A percentile compares a stretch with the other conserved stretches of the same genome.
phyloP scores from a whole-genome alignment of 1,140 invertebrate genomes.

The Drosophila sucinea region DNA sequence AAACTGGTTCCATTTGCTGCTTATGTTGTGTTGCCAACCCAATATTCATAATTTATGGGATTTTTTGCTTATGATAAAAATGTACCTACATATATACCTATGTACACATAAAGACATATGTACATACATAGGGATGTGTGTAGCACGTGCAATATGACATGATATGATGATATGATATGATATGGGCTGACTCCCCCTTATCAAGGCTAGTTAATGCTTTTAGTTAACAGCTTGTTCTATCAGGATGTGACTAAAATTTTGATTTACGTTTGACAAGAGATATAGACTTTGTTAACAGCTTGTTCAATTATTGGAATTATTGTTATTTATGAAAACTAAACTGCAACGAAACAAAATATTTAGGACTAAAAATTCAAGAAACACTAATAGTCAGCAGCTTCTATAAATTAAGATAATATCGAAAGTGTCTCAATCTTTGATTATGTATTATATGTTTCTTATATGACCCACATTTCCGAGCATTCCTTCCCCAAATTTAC shows the following conservation, averaged over 20 bases:
- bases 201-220: constrained; percentile 2
- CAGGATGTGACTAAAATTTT: constrained; percentile 10
- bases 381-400: no score
- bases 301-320: constrained; percentile 19
- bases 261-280: constrained; percentile 7
- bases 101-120: not conserved
- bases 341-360: not conserved
- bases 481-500: no score
- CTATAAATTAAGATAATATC: no score
- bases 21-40: not conserved
- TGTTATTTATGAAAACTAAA: not conserved
- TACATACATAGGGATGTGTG: not conserved
- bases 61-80: not conserved
- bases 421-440: no score
- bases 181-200: not conserved
- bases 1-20: constrained; percentile 2
- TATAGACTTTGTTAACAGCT: constrained; percentile 40
- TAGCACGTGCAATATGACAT: constrained; percentile 5
- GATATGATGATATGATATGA: not conserved
- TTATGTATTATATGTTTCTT: no score
- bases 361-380: no score
- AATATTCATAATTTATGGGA: not conserved
- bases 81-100: not conserved
- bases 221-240: constrained; percentile 19
- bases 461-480: no score